A percentile compares a stretch with the other conserved stretches of the same genome.
Conservation (phyloP, 2,888 invertebrate genomes). For the Perdita meconis region DNA sequence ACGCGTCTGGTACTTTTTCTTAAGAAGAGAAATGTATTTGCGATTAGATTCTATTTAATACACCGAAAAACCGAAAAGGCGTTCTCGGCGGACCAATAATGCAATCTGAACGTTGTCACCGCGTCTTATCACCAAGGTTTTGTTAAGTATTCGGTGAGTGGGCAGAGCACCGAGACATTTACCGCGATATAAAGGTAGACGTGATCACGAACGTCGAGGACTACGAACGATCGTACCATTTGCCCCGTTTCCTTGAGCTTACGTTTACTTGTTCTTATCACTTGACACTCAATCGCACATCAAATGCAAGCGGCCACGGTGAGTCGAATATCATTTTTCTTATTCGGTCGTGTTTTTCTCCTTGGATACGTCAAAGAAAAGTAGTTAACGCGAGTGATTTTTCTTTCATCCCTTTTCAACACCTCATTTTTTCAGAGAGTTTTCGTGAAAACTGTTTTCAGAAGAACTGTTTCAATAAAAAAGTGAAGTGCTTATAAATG, state of each 20-base stretch:
- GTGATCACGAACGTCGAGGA: conserved; percentile 7
- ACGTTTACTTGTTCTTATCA: neutral
- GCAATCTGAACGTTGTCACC: conserved; percentile 31
- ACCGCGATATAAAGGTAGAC: conserved; percentile 28
- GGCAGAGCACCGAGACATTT: conserved; percentile 13
- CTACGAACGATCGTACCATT: neutral
- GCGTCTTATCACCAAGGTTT: conserved; percentile 53
- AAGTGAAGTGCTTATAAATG: no score
- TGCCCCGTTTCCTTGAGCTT: neutral
- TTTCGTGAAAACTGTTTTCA: no score
- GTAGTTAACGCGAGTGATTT: no score
- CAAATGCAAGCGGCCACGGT: conserved; percentile 13
- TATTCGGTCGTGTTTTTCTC: no score
- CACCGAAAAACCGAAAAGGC: no score
- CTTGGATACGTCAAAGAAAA: no score
- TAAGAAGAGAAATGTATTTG: neutral
- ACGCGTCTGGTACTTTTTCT: no score
- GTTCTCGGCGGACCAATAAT: conserved; percentile 29
- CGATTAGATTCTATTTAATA: no score
- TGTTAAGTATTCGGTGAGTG: conserved; percentile 8
- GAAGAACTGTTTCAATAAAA: no score
- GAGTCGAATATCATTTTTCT: conserved; percentile 11
- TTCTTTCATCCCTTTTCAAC: neutral
- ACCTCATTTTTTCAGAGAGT: neutral
- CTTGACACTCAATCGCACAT: neutral